Percentiles rank a stretch among this genome's conserved stretches.
Conservation (phyloP, 2,113 vertebrate genomes). For the Quiscalus mexicanus region DNA sequence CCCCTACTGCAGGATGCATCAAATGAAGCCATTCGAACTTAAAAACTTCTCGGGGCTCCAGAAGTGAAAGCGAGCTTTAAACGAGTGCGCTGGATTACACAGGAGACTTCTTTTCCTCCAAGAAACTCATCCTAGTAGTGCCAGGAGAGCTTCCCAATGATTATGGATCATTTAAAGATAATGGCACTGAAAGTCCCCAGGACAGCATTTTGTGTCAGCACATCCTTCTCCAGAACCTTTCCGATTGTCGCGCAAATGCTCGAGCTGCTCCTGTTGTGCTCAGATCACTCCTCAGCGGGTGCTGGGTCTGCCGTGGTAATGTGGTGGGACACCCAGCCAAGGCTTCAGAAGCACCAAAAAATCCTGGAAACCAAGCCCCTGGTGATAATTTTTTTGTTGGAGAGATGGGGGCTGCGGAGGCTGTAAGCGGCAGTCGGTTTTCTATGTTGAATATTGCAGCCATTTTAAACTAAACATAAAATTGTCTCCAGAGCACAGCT, state of each 20-base stretch:
- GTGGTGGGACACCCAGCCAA: not conserved
- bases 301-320: not conserved
- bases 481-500: not conserved
- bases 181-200: slow-evolving; percentile 3
- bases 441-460: not conserved
- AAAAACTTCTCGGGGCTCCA: not conserved
- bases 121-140: not conserved
- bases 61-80: not conserved
- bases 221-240: slow-evolving; percentile 2
- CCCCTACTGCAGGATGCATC: not conserved
- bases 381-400: not conserved
- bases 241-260: not conserved
- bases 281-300: not conserved
- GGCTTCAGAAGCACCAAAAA: not conserved
- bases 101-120: not conserved
- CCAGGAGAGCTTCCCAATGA: slow-evolving; percentile 4
- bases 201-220: slow-evolving; percentile 11
- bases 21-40: not conserved
- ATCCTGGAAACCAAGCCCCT: not conserved
- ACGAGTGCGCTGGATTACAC: not conserved
- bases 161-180: slow-evolving; percentile 45
- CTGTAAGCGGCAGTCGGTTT: not conserved
- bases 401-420: not conserved
- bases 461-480: not conserved
- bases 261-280: not conserved